Percentiles rank a stretch among this genome's conserved stretches.
Evolutionary conservation across 2,113 vertebrate genomes (phyloP).

Genomic region (Petaurus breviceps): DNA sequence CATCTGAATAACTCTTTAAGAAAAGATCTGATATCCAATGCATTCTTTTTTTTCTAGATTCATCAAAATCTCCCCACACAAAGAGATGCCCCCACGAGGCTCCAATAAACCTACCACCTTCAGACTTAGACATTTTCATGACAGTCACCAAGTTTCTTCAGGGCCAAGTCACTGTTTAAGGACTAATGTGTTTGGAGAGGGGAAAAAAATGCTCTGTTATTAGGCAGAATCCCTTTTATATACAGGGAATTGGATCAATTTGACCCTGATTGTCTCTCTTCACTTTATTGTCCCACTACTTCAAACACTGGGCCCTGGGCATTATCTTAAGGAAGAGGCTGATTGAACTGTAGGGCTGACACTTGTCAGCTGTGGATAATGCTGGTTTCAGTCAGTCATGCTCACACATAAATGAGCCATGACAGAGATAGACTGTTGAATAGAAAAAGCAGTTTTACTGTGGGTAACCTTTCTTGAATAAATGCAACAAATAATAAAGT

Average conservation of each 20-base stretch:
- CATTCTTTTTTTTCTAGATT: conserved; percentile 72
- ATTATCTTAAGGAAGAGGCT: conserved; percentile 80
- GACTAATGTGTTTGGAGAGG: conserved; percentile 80
- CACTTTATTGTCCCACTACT: conserved; percentile 80
- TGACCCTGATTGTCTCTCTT: conserved; percentile 80
- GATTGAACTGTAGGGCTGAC: conserved; percentile 83
- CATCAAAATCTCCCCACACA: conserved; percentile 71
- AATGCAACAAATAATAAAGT: conserved; percentile 79
- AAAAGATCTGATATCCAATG: conserved; percentile 32
- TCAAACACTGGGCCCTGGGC: conserved; percentile 80
- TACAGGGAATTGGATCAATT: conserved; percentile 80
- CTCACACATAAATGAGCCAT: conserved; percentile 83
- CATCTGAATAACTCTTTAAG: conserved; percentile 65
- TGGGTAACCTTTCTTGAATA: conserved; percentile 78
- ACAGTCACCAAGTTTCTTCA: conserved; percentile 80
- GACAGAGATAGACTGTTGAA: conserved; percentile 82
- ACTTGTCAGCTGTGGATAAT: conserved; percentile 84
- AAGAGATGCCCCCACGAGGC: conserved; percentile 72
- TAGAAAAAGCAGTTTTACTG: conserved; percentile 80
- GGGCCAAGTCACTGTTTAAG: conserved; percentile 79
- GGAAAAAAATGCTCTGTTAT: conserved; percentile 72
- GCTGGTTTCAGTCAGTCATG: conserved; percentile 81
- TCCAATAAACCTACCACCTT: conserved; percentile 72
- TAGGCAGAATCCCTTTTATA: conserved; percentile 82
- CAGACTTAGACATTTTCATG: conserved; percentile 76